A percentile compares a stretch with the other conserved stretches of the same genome.
phyloP scores from a whole-genome alignment of 2,888 invertebrate species.

The Venusia cambrica region DNA sequence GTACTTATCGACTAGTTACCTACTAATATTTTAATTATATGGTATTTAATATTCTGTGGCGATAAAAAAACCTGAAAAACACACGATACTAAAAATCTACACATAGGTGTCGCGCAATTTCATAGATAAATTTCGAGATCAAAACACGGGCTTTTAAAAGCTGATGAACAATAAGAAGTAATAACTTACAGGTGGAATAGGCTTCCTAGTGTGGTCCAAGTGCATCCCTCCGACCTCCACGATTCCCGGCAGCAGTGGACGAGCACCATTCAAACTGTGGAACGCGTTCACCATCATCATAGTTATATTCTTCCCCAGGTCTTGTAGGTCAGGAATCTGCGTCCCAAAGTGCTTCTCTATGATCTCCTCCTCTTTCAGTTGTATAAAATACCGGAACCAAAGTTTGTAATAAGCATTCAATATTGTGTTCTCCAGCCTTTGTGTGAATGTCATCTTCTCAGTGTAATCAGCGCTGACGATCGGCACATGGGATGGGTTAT shows the following conservation, averaged over 20 bases:
- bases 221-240: slow-evolving; percentile 85
- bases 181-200: slow-evolving; percentile 68
- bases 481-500: slow-evolving; percentile 78
- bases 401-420: slow-evolving; percentile 46
- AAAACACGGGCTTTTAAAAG: no score
- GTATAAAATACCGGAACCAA: slow-evolving; percentile 56
- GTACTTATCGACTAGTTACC: no score
- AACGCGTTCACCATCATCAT: slow-evolving; percentile 82
- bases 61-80: no score
- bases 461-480: slow-evolving; percentile 72
- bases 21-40: no score
- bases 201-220: slow-evolving; percentile 55
- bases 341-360: slow-evolving; percentile 68
- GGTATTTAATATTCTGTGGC: no score
- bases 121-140: no score
- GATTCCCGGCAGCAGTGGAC: slow-evolving; percentile 78
- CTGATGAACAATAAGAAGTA: no score
- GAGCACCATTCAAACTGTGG: slow-evolving; percentile 79
- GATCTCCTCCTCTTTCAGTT: slow-evolving; percentile 55
- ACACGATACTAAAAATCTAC: no score
- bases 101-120: no score
- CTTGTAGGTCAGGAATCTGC: slow-evolving; percentile 71
- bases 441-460: slow-evolving; percentile 69
- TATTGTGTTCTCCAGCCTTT: slow-evolving; percentile 67
- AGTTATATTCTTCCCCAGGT: slow-evolving; percentile 74